Percentiles rank a stretch among this genome's conserved stretches.
These are phyloP conservation scores for Sylvietta virens DNA, from an alignment of 2,113 vertebrate species.

Conservation along the genomic window DNA sequence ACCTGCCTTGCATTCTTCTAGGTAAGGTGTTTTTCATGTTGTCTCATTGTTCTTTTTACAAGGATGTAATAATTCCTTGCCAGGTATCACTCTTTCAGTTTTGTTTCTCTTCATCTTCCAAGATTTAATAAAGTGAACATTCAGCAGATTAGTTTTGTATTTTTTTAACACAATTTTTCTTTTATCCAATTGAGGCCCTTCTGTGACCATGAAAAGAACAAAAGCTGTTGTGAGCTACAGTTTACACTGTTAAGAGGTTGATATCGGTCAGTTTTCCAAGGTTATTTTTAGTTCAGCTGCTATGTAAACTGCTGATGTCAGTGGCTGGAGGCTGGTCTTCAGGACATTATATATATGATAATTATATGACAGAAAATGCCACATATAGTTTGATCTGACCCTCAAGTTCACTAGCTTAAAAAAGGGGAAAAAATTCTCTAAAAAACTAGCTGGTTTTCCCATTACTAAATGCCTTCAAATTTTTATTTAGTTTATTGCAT, in stretches of 20 bases:
- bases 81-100: not conserved
- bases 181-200: not conserved
- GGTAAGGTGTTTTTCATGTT: not conserved
- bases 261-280: constrained; percentile 41
- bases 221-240: constrained; percentile 13
- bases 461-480: not conserved
- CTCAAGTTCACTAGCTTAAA: not conserved
- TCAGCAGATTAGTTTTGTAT: not conserved
- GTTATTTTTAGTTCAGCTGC: constrained; percentile 61
- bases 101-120: not conserved
- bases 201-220: not conserved
- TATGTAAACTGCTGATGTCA: constrained; percentile 49
- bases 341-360: constrained; percentile 28
- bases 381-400: not conserved
- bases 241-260: constrained; percentile 42
- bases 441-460: not conserved
- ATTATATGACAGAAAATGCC: constrained; percentile 47
- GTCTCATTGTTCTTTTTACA: not conserved
- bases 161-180: not conserved
- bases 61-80: not conserved
- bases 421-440: not conserved
- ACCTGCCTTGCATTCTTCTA: not conserved
- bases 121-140: constrained; percentile 2
- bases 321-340: constrained; percentile 12
- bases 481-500: not conserved